phyloP scores from a whole-genome alignment of 2,888 invertebrate species.

The Carterocephalus palaemon region DNA sequence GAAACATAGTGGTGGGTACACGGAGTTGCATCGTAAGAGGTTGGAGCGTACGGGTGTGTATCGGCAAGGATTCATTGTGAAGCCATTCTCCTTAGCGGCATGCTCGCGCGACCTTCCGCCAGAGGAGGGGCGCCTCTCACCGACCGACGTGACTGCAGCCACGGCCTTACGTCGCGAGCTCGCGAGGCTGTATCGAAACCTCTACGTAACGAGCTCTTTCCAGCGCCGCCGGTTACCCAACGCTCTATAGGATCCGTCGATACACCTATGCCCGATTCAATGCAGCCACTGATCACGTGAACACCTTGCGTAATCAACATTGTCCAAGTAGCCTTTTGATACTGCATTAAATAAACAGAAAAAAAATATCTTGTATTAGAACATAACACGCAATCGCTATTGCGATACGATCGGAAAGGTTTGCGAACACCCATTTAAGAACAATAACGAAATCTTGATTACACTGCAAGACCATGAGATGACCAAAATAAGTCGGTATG shows the following conservation, averaged over 20 bases:
- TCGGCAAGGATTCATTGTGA: slow-evolving; percentile 70
- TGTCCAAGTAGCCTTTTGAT: slow-evolving; percentile 64
- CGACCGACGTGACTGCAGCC: slow-evolving; percentile 75
- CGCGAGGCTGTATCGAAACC: slow-evolving; percentile 78
- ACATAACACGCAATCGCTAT: slow-evolving; percentile 48
- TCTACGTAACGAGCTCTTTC: slow-evolving; percentile 77
- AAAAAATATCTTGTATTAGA: slow-evolving; percentile 61
- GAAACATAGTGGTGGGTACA: slow-evolving; percentile 17
- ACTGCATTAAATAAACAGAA: slow-evolving; percentile 66
- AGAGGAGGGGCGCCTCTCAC: slow-evolving; percentile 76
- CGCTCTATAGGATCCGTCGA: slow-evolving; percentile 69
- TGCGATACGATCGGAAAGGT: slow-evolving; percentile 40
- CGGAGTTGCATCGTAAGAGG: slow-evolving; percentile 25
- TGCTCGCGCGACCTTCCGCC: slow-evolving; percentile 71
- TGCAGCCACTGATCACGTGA: slow-evolving; percentile 71
- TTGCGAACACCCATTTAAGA: not conserved
- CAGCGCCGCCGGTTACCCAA: slow-evolving; percentile 65
- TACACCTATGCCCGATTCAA: slow-evolving; percentile 58
- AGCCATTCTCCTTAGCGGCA: slow-evolving; percentile 71
- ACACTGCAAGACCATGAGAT: slow-evolving; percentile 1
- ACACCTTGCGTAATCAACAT: slow-evolving; percentile 65
- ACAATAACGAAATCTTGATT: not conserved
- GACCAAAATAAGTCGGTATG: slow-evolving; percentile 1
- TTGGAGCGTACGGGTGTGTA: slow-evolving; percentile 48
- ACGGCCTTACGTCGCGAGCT: slow-evolving; percentile 76